phyloP scores from a whole-genome alignment of 2,113 vertebrate species.

The Lampris incognitus region DNA sequence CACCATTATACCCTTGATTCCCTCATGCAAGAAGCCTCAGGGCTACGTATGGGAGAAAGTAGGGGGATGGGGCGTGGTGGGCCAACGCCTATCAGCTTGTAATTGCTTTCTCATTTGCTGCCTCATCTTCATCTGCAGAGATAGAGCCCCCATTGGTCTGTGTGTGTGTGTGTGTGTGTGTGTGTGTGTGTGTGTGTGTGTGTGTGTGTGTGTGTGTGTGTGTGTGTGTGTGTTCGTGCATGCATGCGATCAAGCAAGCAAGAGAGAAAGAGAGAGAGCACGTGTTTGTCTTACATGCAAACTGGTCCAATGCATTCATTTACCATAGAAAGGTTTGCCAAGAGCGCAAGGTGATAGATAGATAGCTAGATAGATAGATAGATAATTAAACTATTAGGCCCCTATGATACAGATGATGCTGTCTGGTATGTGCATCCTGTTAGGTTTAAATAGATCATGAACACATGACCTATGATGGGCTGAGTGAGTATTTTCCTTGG shows the following conservation, averaged over 20 bases:
- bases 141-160: slow-evolving; percentile 42
- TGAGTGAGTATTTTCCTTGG: slow-evolving; percentile 23
- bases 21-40: slow-evolving; percentile 67
- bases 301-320: slow-evolving; percentile 32
- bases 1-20: slow-evolving; percentile 76
- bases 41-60: slow-evolving; percentile 42
- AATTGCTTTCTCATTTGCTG: slow-evolving; percentile 73
- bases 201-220: neutral
- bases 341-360: slow-evolving; percentile 21
- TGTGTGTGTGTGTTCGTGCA: neutral
- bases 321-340: slow-evolving; percentile 26
- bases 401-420: slow-evolving; percentile 31
- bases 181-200: neutral
- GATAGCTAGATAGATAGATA: slow-evolving; percentile 6
- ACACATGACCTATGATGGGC: slow-evolving; percentile 54
- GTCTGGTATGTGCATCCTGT: slow-evolving; percentile 8
- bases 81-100: slow-evolving; percentile 70
- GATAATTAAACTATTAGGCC: slow-evolving; percentile 30
- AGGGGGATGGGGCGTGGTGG: slow-evolving; percentile 39
- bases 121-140: slow-evolving; percentile 65
- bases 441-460: slow-evolving; percentile 62
- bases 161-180: neutral
- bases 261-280: neutral
- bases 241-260: slow-evolving; percentile 22
- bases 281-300: slow-evolving; percentile 17